Conservation (phyloP, 2,888 invertebrate genomes). For the Eupsilia transversa region DNA sequence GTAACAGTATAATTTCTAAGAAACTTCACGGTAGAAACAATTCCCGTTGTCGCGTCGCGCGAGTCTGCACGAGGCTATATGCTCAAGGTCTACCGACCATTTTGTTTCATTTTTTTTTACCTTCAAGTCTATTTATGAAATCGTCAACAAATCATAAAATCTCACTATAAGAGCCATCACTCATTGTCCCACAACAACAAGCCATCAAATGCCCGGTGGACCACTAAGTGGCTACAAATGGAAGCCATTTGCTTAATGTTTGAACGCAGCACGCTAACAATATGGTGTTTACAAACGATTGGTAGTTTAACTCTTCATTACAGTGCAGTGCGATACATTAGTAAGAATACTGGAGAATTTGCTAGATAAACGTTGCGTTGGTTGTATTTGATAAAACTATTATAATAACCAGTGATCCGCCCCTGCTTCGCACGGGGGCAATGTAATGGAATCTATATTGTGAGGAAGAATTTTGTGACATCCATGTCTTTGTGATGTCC, state of each 20-base stretch:
- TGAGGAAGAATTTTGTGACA: no score
- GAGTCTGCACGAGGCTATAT: no score
- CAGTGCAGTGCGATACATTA: neutral
- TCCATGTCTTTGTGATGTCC: no score
- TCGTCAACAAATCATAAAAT: constrained; percentile 2
- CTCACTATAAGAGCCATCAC: constrained; percentile 1
- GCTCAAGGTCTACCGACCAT: no score
- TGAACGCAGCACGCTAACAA: constrained; percentile 31
- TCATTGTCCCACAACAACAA: constrained; percentile 37
- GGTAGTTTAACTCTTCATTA: constrained; percentile 25
- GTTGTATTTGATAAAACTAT: neutral
- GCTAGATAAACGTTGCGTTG: neutral
- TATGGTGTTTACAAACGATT: constrained; percentile 36
- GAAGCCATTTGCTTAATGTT: constrained; percentile 37
- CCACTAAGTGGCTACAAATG: constrained; percentile 45
- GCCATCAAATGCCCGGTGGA: constrained; percentile 19
- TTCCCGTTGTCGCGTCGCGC: no score
- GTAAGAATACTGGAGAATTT: neutral
- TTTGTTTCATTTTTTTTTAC: no score
- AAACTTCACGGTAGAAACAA: no score
- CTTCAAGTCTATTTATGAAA: neutral
- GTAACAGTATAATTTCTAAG: no score
- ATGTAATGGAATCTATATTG: no score
- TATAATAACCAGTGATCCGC: neutral
- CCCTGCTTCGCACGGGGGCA: no score